phyloP scores from a whole-genome alignment of 2,888 invertebrate genomes.

The Ophonus ardosiacus region DNA sequence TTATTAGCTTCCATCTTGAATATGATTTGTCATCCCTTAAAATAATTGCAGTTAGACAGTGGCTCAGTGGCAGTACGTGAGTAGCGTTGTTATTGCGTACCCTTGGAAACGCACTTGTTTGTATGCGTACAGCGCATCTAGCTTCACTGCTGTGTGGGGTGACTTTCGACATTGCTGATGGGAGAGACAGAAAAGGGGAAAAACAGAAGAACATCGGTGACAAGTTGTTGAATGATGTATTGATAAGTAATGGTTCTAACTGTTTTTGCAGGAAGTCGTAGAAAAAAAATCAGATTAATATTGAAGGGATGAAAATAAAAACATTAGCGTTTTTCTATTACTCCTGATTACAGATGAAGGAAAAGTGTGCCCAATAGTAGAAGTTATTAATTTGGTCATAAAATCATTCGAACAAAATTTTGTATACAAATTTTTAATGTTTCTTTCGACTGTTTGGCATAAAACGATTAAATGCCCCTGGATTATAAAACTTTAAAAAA shows the following conservation, averaged over 20 bases:
- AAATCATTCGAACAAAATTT: too few relatives aligned
- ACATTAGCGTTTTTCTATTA: background rate
- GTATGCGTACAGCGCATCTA: background rate
- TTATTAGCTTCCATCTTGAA: constrained; percentile 1
- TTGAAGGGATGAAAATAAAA: background rate
- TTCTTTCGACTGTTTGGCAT: too few relatives aligned
- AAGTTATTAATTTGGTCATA: too few relatives aligned
- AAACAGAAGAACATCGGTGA: background rate
- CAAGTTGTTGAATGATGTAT: constrained; percentile 12
- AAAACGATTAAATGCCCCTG: too few relatives aligned
- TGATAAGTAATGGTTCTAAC: background rate
- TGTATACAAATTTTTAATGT: too few relatives aligned
- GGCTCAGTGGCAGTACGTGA: background rate
- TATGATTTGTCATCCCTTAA: background rate
- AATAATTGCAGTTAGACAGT: background rate
- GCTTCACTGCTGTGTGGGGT: background rate
- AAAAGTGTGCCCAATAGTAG: too few relatives aligned
- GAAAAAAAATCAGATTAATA: background rate
- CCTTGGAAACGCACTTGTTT: background rate
- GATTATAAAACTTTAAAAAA: too few relatives aligned
- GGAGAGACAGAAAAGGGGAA: constrained; percentile 1
- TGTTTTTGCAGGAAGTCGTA: constrained; percentile 1
- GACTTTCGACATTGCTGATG: background rate
- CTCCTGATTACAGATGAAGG: background rate
- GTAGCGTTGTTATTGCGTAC: background rate